These are phyloP conservation scores for Hippoglossus stenolepis DNA, from an alignment of 2,113 vertebrate genomes.

Conservation along the genomic window DNA sequence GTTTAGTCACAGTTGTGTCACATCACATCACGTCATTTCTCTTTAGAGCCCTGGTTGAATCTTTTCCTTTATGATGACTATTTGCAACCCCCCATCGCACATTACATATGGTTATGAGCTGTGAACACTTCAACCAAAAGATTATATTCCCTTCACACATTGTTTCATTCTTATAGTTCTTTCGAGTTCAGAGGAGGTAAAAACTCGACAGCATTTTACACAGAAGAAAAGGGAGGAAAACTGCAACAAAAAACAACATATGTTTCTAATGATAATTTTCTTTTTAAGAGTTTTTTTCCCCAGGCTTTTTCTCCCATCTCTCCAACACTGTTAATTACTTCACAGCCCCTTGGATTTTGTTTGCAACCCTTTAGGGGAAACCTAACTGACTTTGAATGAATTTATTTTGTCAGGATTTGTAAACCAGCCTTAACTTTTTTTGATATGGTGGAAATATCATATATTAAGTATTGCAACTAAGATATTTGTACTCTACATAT, in stretches of 20 bases:
- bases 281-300: background rate
- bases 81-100: background rate
- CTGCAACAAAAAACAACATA: background rate
- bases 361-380: background rate
- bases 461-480: no score
- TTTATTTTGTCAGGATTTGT: background rate
- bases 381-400: background rate
- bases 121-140: background rate
- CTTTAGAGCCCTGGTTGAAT: background rate
- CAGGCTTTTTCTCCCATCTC: background rate
- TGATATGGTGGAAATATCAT: no score
- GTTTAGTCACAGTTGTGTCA: background rate
- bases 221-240: no score
- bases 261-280: no score
- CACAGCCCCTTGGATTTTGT: background rate
- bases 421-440: no score
- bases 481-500: no score
- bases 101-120: background rate
- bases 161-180: background rate
- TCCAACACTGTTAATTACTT: background rate
- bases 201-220: background rate
- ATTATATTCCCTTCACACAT: constrained; percentile 1
- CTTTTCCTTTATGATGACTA: background rate
- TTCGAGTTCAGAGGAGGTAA: background rate
- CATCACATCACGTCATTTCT: background rate